Evolutionary conservation across 2,888 invertebrate species (phyloP).

Genomic region (Thera obeliscata): DNA sequence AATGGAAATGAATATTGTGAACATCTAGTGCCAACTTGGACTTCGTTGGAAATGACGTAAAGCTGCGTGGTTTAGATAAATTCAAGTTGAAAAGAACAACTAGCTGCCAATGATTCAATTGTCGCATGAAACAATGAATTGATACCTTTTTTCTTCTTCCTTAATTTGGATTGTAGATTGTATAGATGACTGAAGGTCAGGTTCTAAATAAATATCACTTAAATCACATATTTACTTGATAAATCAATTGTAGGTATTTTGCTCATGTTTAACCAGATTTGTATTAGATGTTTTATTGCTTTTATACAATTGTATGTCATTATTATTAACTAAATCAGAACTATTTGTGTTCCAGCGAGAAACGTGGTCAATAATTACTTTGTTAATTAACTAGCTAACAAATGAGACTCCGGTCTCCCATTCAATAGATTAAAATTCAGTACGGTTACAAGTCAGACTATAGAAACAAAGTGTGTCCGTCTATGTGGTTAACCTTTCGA

Average conservation of each 20-base stretch:
- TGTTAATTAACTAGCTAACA: neutral
- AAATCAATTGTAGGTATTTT: too few relatives aligned
- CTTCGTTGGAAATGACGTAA: constrained; percentile 42
- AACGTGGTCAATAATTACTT: neutral
- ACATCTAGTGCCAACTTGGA: constrained; percentile 40
- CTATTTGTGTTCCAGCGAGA: neutral
- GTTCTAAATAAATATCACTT: neutral
- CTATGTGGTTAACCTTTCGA: neutral
- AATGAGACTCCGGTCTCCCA: neutral
- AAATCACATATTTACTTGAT: neutral
- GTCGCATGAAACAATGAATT: neutral
- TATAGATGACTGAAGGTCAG: neutral
- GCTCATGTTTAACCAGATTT: too few relatives aligned
- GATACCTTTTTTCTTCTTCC: neutral
- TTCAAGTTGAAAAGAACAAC: constrained; percentile 75
- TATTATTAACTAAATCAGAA: neutral
- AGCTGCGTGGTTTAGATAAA: constrained; percentile 50
- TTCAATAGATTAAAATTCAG: neutral
- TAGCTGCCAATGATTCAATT: constrained; percentile 70
- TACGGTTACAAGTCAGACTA: neutral
- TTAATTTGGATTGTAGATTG: neutral
- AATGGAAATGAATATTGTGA: constrained; percentile 49
- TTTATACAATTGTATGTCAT: too few relatives aligned
- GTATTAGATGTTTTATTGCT: too few relatives aligned
- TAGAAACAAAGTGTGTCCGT: neutral